Evolutionary conservation across 2,113 vertebrate genomes (phyloP).

Genomic region (Lasiurus cinereus): DNA sequence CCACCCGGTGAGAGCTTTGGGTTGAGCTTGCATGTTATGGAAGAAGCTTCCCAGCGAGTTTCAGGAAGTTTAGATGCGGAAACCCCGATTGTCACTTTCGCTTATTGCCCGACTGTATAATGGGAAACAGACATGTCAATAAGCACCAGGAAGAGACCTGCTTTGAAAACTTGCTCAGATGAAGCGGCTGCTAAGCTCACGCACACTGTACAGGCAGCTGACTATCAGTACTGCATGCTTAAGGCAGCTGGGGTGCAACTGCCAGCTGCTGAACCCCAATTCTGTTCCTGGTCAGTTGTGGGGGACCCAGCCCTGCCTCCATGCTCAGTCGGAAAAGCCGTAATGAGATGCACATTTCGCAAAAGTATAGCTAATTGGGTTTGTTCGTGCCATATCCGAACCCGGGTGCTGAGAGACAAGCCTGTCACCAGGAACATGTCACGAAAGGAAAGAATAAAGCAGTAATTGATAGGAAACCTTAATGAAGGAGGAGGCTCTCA

Average conservation of each 20-base stretch:
- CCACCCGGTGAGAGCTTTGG: not conserved
- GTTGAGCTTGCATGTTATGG: not conserved
- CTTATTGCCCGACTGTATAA: conserved; percentile 73
- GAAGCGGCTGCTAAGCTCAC: not conserved
- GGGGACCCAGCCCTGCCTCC: not conserved
- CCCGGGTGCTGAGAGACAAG: not conserved
- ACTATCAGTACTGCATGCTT: fast-evolving
- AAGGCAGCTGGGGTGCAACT: fast-evolving
- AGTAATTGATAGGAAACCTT: not conserved
- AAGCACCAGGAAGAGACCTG: conserved; percentile 37
- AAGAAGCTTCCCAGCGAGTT: not conserved
- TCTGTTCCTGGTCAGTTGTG: not conserved
- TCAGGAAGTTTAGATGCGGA: conserved; percentile 68
- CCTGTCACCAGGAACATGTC: not conserved
- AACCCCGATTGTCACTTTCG: conserved; percentile 65
- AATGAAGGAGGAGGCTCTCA: fast-evolving
- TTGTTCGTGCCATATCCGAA: not conserved
- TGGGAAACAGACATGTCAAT: conserved; percentile 83
- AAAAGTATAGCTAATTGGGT: fast-evolving
- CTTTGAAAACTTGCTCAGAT: not conserved
- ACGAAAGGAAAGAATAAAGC: not conserved
- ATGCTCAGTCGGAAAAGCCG: not conserved
- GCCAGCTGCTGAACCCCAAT: not conserved
- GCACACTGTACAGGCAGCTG: not conserved
- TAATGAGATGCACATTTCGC: not conserved